Conservation (phyloP, 2,888 invertebrate genomes). For the Abscondita cerata region DNA sequence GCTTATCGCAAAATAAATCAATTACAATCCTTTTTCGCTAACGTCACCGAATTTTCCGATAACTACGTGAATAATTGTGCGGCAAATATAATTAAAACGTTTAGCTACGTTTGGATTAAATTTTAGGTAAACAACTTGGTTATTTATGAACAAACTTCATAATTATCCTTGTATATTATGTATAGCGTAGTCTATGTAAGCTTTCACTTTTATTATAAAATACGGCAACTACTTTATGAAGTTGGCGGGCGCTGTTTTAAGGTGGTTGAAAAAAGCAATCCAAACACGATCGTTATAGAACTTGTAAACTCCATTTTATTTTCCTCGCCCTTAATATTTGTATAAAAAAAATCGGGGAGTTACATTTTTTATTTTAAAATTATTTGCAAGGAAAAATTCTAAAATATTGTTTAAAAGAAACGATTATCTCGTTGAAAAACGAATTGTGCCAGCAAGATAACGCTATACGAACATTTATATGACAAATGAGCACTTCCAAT, state of each 20-base stretch:
- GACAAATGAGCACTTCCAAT: conserved; percentile 39
- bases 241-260: conserved; percentile 51
- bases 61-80: no score
- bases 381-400: conserved; percentile 14
- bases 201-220: conserved; percentile 53
- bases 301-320: conserved; percentile 17
- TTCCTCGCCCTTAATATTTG: not conserved
- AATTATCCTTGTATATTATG: conserved; percentile 40
- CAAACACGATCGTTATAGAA: conserved; percentile 23
- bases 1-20: conserved; percentile 7
- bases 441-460: conserved; percentile 23
- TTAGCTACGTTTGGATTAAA: no score
- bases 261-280: conserved; percentile 46
- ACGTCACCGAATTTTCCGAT: not conserved
- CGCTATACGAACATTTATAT: conserved; percentile 39
- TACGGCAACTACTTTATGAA: conserved; percentile 56
- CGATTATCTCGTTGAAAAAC: conserved; percentile 18
- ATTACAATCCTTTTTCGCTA: no score
- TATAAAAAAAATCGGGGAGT: conserved; percentile 10
- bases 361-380: conserved; percentile 2
- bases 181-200: conserved; percentile 40
- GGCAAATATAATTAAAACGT: no score
- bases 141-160: conserved; percentile 42
- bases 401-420: conserved; percentile 15
- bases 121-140: conserved; percentile 36